Evolutionary conservation across 2,888 invertebrate species (phyloP), one percentile per base, ranked within the genome.

Genomic region (Cheilosia impressa): DNA sequence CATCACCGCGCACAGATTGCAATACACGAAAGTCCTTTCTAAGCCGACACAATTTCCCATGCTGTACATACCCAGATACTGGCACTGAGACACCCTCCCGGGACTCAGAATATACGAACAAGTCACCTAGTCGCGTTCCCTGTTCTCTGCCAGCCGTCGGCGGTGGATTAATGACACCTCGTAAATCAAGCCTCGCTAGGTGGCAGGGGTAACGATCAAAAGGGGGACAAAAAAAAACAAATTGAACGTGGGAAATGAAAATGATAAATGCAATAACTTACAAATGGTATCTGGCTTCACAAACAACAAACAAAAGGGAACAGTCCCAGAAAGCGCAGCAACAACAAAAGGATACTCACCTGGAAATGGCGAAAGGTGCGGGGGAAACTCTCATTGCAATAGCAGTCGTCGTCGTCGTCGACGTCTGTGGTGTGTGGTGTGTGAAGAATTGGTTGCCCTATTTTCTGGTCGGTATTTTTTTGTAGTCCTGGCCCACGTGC

Each of bases 181-280:
- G 81, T 85, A 85, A 85, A 85, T 85, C 85, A 85, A 47, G 72
- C 57, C 73, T 62, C 22, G 55, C 47, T 52, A 19, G 41, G 19
- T 9, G n/a, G 27, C 22, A n/a, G n/a, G 15, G 65, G 55, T 19
- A 43, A 9, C 60, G 53, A 55, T 43, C 45, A 73, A 45, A 69
- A 62, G 50, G 47, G 47, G 27, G 60, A 5, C 9, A 38, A 27
- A 62, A 57, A 63, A 10, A 17, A 10, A 53, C 52, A 57, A 77
- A 38, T 38, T 38, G 38, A 76, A 76, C 81, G 80, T 85, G 85
- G 72, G 85, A 85, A 85, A 85, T 66, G 77, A 81, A 85, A 85
- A 85, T 85, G 85, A 85, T 85, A 85, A 85, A 85, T 85, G 85
- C 85, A 85, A 85, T 85, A 85, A 85, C 85, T 84, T 84, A 75